Percentiles rank a stretch among this genome's conserved stretches.
These are phyloP conservation scores for Archegozetes longisetosus DNA, from an alignment of 1,140 invertebrate genomes.

Conservation along the genomic window DNA sequence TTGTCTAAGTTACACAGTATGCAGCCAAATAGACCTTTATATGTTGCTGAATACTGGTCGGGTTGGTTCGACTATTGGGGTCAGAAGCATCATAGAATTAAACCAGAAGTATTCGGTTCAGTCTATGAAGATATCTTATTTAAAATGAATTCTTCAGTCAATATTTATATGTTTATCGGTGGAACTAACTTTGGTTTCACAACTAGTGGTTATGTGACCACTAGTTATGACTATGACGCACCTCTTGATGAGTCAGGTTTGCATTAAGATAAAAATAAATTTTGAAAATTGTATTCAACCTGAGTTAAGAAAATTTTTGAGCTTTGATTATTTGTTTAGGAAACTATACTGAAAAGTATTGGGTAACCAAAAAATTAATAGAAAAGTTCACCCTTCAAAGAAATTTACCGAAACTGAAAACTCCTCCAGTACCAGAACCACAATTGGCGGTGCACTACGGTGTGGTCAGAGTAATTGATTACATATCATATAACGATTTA, in stretches of 20 bases:
- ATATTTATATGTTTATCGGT: conserved; percentile 24
- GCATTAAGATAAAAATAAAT: not conserved
- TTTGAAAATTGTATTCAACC: not conserved
- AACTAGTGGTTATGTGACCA: conserved; percentile 25
- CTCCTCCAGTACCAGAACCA: not conserved
- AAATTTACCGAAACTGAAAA: not conserved
- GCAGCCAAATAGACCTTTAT: conserved; percentile 24
- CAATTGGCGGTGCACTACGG: not conserved
- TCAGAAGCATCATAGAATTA: conserved; percentile 16
- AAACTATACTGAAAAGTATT: conserved; percentile 32
- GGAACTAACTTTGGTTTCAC: conserved; percentile 18
- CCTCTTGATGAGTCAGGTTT: not conserved
- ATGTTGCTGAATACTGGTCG: conserved; percentile 29
- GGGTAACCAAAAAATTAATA: conserved; percentile 29
- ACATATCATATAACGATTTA: not conserved
- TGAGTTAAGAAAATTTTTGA: not conserved
- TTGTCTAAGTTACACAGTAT: not conserved
- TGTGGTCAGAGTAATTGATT: not conserved
- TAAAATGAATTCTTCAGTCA: conserved; percentile 24
- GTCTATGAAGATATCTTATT: conserved; percentile 23
- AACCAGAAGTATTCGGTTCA: conserved; percentile 6
- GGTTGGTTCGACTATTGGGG: conserved; percentile 29
- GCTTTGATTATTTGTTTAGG: conserved; percentile 19
- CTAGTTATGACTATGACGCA: conserved; percentile 36
- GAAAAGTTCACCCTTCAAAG: not conserved